Percentiles rank a stretch among this genome's conserved stretches.
These are phyloP conservation scores for Tympanoctomys barrerae DNA, from an alignment of 2,797 vertebrate genomes.

Conservation along the genomic window DNA sequence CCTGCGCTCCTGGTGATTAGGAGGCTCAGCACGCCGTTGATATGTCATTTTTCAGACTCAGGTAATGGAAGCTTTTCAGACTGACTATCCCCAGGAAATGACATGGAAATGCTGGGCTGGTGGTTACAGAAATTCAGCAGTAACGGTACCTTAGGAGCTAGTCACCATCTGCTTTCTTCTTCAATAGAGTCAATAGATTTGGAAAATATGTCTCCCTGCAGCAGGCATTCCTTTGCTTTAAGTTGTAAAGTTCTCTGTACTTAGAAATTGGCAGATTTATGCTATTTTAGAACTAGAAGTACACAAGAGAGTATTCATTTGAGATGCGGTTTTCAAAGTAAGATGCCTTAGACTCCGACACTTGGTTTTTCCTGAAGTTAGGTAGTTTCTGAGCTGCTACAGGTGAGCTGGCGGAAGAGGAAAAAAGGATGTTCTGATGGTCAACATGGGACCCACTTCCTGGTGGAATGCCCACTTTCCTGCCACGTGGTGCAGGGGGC, in stretches of 20 bases:
- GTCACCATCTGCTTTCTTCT: slow-evolving; percentile 77
- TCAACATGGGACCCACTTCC: background rate
- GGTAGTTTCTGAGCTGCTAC: background rate
- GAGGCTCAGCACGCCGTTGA: slow-evolving; percentile 74
- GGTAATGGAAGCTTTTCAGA: slow-evolving; percentile 65
- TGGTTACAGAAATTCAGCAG: slow-evolving; percentile 61
- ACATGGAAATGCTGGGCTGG: slow-evolving; percentile 66
- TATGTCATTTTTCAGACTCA: slow-evolving; percentile 81
- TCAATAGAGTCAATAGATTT: slow-evolving; percentile 63
- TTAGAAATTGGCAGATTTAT: slow-evolving; percentile 67
- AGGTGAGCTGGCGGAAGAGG: background rate
- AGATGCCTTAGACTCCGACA: background rate
- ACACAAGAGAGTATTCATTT: slow-evolving; percentile 13
- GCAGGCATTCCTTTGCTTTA: slow-evolving; percentile 32
- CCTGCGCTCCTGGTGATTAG: slow-evolving; percentile 79
- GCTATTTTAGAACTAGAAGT: slow-evolving; percentile 43
- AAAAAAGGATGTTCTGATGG: background rate
- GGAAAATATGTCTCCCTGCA: slow-evolving; percentile 63
- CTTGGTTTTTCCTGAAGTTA: slow-evolving; percentile 42
- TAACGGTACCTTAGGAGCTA: slow-evolving; percentile 63
- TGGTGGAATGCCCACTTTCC: background rate
- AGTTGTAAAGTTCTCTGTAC: slow-evolving; percentile 57
- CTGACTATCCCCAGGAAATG: slow-evolving; percentile 68
- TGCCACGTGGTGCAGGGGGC: background rate
- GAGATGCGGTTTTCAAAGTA: slow-evolving; percentile 22